Base-by-base conservation (phyloP, 2,797 vertebrate species). In the Harpagifer antarcticus region DNA sequence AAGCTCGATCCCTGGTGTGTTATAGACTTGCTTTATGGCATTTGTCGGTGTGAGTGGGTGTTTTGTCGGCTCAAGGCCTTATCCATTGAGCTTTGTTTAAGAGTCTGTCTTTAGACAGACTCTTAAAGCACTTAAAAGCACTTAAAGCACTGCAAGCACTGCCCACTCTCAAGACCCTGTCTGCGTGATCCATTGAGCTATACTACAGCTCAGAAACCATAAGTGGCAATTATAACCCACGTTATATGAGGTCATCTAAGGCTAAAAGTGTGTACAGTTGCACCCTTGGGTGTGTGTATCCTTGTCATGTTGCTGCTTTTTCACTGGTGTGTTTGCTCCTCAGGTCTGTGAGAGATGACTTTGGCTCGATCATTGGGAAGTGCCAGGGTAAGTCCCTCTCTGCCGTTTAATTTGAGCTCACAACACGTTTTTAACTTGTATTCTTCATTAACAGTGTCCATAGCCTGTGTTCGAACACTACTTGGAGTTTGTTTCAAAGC, bases 311-410 rank as follows among this genome's bases (percentile, higher is more conserved):
- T 23, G 33, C 9, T 2, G 9, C 27, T 72, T 67, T 5, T 70
- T 65, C 19, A 50, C 27, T 45, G 74, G 63, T 66, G 47, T 62
- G 31, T 78, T 77, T 85, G 47, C 49, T 87, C 67, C 59, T 33
- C 91, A 99, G 98, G 92, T 99, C 98, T 86, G 96, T 96, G 58
- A 97, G 97, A 90, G 98, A 99, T 90, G 98, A 99, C 82, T 99
- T 99, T 91, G 97, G 96, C 59, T 98, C 97, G 16, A 87, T 97
- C 91, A 95, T 99, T 81, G 98, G 98, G 82, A 99, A 98, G 92
- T 99, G 98, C 86, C 97, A 97, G 95, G 98, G 98, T 99, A 96
- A 93, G 91, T 62, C 64, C 33, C 52, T 37, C 48, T 67, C 15
- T 0, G 4, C 6, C 13, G 31, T 81, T 63, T 71, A 60, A 82